Evolutionary conservation across 1,140 invertebrate species (phyloP).

Genomic region (Cotesia glomerata): DNA sequence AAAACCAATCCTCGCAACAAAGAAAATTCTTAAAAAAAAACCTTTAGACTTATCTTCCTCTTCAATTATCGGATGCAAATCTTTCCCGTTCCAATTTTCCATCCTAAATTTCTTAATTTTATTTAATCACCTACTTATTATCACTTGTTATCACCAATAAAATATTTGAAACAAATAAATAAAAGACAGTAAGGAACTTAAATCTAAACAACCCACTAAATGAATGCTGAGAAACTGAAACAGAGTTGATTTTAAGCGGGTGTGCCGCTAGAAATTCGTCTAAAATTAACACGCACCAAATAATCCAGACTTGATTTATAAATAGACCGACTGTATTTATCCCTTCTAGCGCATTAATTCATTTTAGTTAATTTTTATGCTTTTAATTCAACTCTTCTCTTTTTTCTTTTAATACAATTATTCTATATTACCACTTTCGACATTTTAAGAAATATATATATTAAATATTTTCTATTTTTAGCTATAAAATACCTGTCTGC

Average conservation of each 20-base stretch:
- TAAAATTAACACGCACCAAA: conserved; percentile 36
- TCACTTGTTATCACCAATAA: background rate
- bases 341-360: background rate
- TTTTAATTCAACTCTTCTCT: too few species aligned
- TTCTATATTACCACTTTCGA: too few species aligned
- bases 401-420: background rate
- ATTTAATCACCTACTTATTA: too few species aligned
- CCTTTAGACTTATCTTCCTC: conserved; percentile 50
- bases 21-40: conserved; percentile 28
- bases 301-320: conserved; percentile 34
- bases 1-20: background rate
- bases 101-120: too few species aligned
- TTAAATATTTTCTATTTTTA: too few species aligned
- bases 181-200: background rate
- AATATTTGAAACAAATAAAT: background rate
- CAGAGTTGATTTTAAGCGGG: background rate
- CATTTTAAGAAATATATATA: too few species aligned
- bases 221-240: too few species aligned
- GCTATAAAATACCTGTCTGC: too few species aligned
- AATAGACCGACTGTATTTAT: conserved; percentile 29
- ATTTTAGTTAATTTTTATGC: background rate
- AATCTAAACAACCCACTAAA: conserved; percentile 19
- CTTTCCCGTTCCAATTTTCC: conserved; percentile 28
- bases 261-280: conserved; percentile 19
- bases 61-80: conserved; percentile 50